These are phyloP conservation scores for Pogoniulus pusillus DNA, from an alignment of 2,797 vertebrate genomes.

Conservation along the genomic window DNA sequence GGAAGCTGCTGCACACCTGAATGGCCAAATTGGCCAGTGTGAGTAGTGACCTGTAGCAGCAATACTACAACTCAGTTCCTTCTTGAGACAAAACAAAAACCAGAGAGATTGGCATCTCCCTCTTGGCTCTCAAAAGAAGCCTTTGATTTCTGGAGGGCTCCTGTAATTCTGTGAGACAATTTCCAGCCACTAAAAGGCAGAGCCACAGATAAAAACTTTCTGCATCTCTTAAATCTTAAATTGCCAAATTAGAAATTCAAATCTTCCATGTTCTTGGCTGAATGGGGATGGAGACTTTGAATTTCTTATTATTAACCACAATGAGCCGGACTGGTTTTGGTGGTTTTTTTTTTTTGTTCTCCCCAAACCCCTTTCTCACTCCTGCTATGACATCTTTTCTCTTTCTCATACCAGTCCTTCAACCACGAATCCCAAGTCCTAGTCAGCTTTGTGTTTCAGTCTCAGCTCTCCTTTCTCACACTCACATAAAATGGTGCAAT, in stretches of 20 bases:
- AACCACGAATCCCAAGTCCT: not conserved
- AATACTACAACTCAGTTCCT: not conserved
- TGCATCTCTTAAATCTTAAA: not conserved
- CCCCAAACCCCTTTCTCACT: not conserved
- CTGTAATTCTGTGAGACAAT: not conserved
- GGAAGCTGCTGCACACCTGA: not conserved
- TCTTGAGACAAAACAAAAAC: not conserved
- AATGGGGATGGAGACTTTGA: constrained; percentile 27
- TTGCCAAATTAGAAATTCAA: constrained; percentile 44
- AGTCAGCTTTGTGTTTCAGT: constrained; percentile 45
- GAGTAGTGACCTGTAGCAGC: not conserved
- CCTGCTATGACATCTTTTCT: not conserved
- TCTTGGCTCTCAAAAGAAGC: not conserved
- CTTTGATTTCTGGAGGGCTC: not conserved
- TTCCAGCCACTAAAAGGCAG: constrained; percentile 3
- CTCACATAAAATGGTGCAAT: constrained; percentile 61
- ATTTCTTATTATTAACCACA: constrained; percentile 25
- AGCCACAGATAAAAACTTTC: not conserved
- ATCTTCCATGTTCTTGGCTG: constrained; percentile 1
- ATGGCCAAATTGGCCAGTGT: not conserved
- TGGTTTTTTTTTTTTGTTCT: not conserved
- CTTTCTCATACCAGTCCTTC: not conserved
- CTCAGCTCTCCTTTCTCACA: constrained; percentile 44
- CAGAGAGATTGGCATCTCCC: not conserved
- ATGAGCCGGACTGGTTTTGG: not conserved